phyloP scores from a whole-genome alignment of 1,140 invertebrate species.

The Orius insidiosus region DNA sequence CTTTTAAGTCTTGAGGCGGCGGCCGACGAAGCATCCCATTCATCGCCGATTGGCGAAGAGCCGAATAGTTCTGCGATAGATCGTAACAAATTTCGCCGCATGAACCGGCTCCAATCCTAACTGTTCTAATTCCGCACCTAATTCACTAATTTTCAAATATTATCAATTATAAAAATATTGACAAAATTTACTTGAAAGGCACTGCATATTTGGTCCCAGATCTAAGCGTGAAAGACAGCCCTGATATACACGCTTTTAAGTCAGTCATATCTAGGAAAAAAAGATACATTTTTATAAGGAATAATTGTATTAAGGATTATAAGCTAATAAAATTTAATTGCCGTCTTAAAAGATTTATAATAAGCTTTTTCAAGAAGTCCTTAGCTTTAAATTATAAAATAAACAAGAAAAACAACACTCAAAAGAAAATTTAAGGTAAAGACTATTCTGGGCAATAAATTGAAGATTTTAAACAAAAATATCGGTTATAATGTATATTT shows the following conservation, averaged over 20 bases:
- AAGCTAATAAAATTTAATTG: too few species aligned
- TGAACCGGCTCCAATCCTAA: slow-evolving; percentile 8
- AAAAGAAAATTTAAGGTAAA: too few species aligned
- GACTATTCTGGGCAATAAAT: too few species aligned
- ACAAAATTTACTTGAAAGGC: slow-evolving; percentile 1
- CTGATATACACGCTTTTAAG: slow-evolving; percentile 8
- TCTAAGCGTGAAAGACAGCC: not conserved
- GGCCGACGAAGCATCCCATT: not conserved
- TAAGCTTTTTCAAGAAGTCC: too few species aligned
- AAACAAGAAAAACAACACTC: too few species aligned
- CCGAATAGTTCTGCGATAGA: not conserved
- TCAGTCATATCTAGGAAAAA: slow-evolving; percentile 10
- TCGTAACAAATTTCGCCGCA: not conserved
- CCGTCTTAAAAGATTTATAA: too few species aligned
- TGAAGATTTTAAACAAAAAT: too few species aligned
- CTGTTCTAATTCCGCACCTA: slow-evolving; percentile 10
- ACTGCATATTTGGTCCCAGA: slow-evolving; percentile 5
- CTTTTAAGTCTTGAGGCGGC: not conserved
- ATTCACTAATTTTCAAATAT: not conserved
- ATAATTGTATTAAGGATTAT: too few species aligned
- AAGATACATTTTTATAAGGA: too few species aligned
- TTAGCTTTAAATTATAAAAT: too few species aligned
- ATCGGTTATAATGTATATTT: too few species aligned
- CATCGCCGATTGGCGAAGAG: not conserved
- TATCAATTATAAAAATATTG: too few species aligned